Conservation (phyloP, 2,113 vertebrate genomes). For the Cephalopholis sonnerati region DNA sequence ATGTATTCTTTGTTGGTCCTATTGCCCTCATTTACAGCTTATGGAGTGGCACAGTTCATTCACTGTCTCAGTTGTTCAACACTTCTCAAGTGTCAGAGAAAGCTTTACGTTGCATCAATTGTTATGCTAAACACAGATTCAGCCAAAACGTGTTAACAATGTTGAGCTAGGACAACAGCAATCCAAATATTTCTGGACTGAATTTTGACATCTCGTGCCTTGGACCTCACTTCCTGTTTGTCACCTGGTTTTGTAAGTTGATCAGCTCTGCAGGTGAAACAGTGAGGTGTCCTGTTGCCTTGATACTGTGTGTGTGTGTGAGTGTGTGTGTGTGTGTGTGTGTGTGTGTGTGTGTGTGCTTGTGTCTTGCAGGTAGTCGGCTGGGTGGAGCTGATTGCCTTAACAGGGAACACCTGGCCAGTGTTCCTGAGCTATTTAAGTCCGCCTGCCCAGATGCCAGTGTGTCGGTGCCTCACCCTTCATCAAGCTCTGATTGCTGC, state of each 20-base stretch:
- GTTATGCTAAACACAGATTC: conserved; percentile 3
- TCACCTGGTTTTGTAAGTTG: not conserved
- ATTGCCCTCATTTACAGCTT: conserved; percentile 29
- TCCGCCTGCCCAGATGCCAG: too few relatives aligned
- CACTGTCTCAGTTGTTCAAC: not conserved
- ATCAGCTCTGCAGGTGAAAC: not conserved
- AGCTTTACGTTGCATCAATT: not conserved
- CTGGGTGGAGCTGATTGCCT: too few relatives aligned
- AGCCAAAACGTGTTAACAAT: not conserved
- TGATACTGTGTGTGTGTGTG: too few relatives aligned
- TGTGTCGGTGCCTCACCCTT: too few relatives aligned
- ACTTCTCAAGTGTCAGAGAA: not conserved
- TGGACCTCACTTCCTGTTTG: not conserved
- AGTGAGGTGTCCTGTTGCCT: not conserved
- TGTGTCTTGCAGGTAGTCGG: too few relatives aligned
- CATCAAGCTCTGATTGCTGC: too few relatives aligned
- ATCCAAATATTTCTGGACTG: not conserved
- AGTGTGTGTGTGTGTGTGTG: too few relatives aligned
- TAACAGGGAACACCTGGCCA: too few relatives aligned
- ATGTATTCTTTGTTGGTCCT: conserved; percentile 28
- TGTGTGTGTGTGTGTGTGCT: too few relatives aligned
- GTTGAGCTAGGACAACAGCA: not conserved
- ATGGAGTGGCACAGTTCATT: conserved; percentile 32
- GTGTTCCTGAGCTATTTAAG: too few relatives aligned
- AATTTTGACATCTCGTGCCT: not conserved